These are phyloP conservation scores for Aleiodes leptofemur DNA, from an alignment of 2,888 invertebrate species.

Conservation along the genomic window DNA sequence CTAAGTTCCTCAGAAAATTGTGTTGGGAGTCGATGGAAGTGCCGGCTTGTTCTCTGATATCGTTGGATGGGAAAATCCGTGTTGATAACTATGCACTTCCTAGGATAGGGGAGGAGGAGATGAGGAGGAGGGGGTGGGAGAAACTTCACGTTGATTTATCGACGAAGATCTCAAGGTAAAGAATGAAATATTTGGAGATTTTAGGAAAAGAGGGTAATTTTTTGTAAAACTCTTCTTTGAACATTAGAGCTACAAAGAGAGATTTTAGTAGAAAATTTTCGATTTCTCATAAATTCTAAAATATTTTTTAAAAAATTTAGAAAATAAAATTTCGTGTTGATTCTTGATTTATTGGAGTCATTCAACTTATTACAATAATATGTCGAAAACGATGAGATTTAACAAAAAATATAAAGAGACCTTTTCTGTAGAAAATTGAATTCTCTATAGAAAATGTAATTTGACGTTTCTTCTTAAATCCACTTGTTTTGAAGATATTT, in stretches of 20 bases:
- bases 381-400: too few relatives aligned
- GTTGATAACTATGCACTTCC: conserved; percentile 79
- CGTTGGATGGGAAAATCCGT: conserved; percentile 72
- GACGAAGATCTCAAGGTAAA: conserved; percentile 29
- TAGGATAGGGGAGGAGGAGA: conserved; percentile 68
- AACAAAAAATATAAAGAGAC: too few relatives aligned
- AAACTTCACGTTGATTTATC: conserved; percentile 50
- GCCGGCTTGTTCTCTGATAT: conserved; percentile 71
- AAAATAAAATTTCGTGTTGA: too few relatives aligned
- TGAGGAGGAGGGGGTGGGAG: conserved; percentile 68
- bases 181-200: conserved; percentile 3
- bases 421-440: too few relatives aligned
- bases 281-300: too few relatives aligned
- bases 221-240: not conserved
- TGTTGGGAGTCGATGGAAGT: conserved; percentile 80
- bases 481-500: too few relatives aligned
- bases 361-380: too few relatives aligned
- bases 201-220: too few relatives aligned
- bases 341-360: too few relatives aligned
- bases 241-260: not conserved
- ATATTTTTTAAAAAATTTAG: too few relatives aligned
- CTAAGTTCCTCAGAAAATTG: conserved; percentile 77
- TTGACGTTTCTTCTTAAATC: too few relatives aligned
- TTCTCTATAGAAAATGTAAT: too few relatives aligned
- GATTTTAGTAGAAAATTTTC: not conserved